Percentiles rank a stretch among this genome's conserved stretches.
Evolutionary conservation across 2,797 vertebrate species (phyloP).

Genomic region (Enteromius thamalakanensis): DNA sequence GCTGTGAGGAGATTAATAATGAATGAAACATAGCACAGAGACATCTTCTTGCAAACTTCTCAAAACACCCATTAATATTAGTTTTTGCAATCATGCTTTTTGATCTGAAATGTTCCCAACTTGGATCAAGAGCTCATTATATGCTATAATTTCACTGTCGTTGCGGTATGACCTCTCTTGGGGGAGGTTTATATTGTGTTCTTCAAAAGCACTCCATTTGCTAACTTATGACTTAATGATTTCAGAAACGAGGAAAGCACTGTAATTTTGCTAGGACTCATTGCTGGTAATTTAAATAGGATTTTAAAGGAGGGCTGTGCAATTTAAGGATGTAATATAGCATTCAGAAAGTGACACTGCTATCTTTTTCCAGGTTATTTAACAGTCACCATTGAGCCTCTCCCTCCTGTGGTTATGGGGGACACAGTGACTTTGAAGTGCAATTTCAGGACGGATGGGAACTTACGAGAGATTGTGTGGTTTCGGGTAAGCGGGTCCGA

Average conservation of each 20-base stretch:
- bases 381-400: conserved; percentile 88
- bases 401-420: conserved; percentile 88
- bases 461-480: conserved; percentile 92
- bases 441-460: conserved; percentile 92
- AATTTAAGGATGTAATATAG: conserved; percentile 44
- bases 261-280: background rate
- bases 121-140: conserved; percentile 31
- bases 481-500: conserved; percentile 83
- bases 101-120: conserved; percentile 26
- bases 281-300: conserved; percentile 26
- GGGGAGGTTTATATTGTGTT: conserved; percentile 8
- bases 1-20: conserved; percentile 22
- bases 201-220: conserved; percentile 14
- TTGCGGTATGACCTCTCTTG: conserved; percentile 28
- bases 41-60: conserved; percentile 14
- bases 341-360: conserved; percentile 36
- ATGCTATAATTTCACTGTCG: conserved; percentile 18
- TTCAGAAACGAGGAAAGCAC: conserved; percentile 23
- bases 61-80: background rate
- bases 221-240: conserved; percentile 33
- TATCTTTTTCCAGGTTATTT: conserved; percentile 81
- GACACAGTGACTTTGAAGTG: conserved; percentile 93
- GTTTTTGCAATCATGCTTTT: conserved; percentile 28
- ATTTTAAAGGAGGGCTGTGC: conserved; percentile 14
- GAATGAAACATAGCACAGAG: conserved; percentile 35